Percentiles rank a stretch among this genome's conserved stretches.
These are phyloP conservation scores for Ivindomyrus marchei DNA, from an alignment of 2,113 vertebrate species.

Conservation along the genomic window DNA sequence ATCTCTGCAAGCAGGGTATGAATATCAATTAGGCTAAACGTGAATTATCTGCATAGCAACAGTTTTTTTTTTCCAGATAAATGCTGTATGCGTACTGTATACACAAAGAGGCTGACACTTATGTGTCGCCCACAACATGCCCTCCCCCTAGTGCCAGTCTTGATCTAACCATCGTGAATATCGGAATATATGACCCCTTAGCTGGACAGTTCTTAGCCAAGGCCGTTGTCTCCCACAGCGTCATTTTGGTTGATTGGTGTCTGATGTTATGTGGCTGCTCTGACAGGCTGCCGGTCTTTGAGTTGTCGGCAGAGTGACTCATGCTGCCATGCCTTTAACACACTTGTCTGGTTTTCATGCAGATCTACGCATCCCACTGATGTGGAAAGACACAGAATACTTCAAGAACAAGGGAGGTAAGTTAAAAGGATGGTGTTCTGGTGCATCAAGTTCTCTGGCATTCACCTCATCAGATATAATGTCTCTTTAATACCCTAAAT, in stretches of 20 bases:
- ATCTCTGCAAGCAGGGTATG: background rate
- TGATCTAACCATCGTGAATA: background rate
- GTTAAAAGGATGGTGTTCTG: constrained; percentile 24
- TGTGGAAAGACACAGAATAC: constrained; percentile 96
- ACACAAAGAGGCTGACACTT: background rate
- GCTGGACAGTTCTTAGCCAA: background rate
- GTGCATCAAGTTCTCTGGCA: background rate
- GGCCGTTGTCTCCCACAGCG: background rate
- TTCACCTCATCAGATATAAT: background rate
- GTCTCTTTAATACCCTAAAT: background rate
- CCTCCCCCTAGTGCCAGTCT: background rate
- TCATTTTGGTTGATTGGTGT: background rate
- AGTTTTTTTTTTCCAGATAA: background rate
- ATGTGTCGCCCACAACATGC: background rate
- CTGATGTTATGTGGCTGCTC: background rate
- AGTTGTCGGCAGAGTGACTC: background rate
- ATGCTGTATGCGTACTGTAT: background rate
- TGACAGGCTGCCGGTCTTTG: background rate
- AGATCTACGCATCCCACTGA: constrained; percentile 90
- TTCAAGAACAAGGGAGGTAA: constrained; percentile 96
- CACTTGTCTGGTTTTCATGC: constrained; percentile 34
- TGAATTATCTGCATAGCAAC: background rate
- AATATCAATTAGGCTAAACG: background rate
- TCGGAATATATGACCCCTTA: background rate
- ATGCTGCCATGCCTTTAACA: constrained; percentile 24